Base-by-base conservation (phyloP, 2,888 invertebrate species). In the Calameuta idolon region DNA sequence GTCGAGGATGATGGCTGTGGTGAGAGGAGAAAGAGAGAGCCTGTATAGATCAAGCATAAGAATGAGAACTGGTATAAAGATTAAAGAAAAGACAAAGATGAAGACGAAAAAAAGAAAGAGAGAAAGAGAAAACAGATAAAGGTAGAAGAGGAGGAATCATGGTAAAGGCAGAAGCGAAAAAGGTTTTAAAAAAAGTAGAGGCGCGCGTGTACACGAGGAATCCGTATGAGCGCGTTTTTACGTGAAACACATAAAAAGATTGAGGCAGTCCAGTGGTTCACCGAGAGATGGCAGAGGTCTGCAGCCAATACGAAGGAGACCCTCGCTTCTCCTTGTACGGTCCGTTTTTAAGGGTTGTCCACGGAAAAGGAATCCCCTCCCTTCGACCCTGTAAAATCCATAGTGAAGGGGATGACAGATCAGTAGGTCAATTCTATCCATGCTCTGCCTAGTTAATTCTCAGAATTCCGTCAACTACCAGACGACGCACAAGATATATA, bases 261-360 rank as follows among this genome's bases (percentile, higher is more conserved):
- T 78, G 80, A 85, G 76, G 81, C 83, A 87, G 90, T 91, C 86
- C 89, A 80, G 34, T 79, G 79, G 80, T 75, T 84, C 82, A 82
- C 89, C 90, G 86, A 90, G 87, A 91, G 91, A 91, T 91, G 91
- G 91, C 91, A 84, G 87, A 83, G 85, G 55, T 9, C 84, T 77
- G 83, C 83, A 82, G 83, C 84, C 82, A 86, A 87, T 83, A 79
- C 78, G 77, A 77, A 71, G 55, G 55, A 55, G 55, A 4, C 2
- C 55, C 23, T 15, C 15, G 15, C 23, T 55, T 55, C 23, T 55
- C 55, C 55, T 55, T 23, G 2, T 9, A 9, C 23, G 55, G 23
- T 55, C 55, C 23, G 55, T 55, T 55, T 55, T 55, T 55, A 23
- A 55, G 55, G 55, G 55, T 55, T 55, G 23, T 55, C 55, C 9